Base-by-base conservation (phyloP, 2,113 vertebrate genomes). In the Collichthys lucidus region DNA sequence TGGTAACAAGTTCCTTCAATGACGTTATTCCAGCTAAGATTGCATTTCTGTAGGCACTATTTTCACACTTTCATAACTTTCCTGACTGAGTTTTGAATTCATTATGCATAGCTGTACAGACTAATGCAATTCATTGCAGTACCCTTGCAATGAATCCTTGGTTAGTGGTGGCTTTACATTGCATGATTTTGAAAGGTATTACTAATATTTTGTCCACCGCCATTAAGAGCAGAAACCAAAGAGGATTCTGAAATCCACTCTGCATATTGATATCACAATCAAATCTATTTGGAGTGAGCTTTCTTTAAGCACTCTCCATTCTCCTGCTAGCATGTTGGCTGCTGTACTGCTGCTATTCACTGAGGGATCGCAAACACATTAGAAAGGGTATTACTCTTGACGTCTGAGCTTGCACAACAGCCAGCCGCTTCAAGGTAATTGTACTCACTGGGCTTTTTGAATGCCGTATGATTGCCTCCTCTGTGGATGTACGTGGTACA, bases 351-450 rank as follows among this genome's bases (percentile, higher is more conserved):
- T 61, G 76, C 50, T 70, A 53, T 73, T 65, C 69, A 44, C 59
- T 4, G 5, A 83, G 76, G 76, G 78, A 77, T 63, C 64, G 47
- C 59, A 82, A 74, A 79, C 69, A 80, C 70, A 67, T 82, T 66
- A 74, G 65, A 17, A 72, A 79, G 55, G 42, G 59, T 74, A 55
- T 84, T 85, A 83, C 76, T 88, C 57, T 81, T 77, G 49, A 79
- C 17, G 22, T 75, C 64, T 65, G 50, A 47, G 79, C 29, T 75
- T 5, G 3, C 63, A 35, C 83, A 79, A 77, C 81, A 79, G 72
- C 44, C 29, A 49, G 56, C 67, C 83, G 80, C 79, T 86, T 83
- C 61, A 83, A 68, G 69, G 82, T 81, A 77, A 83, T 90, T 86
- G 79, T 86, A 64, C 82, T 87, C 71, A 42, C 59, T 56, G 74